Evolutionary conservation across 2,888 invertebrate species (phyloP).

Genomic region (Copidosoma aretas): DNA sequence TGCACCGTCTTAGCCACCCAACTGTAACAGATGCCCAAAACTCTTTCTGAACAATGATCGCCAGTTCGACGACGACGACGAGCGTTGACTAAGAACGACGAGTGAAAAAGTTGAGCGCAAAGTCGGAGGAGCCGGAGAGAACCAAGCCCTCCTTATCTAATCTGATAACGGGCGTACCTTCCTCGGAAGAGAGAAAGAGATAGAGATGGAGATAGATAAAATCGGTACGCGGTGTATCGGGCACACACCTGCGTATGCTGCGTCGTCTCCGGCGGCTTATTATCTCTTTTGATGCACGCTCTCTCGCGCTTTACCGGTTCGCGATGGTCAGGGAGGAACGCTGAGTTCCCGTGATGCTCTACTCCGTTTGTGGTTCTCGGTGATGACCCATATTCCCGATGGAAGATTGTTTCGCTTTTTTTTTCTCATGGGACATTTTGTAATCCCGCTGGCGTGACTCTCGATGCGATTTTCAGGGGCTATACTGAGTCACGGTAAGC

Average conservation of each 20-base stretch:
- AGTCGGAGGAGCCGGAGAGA: constrained; percentile 43
- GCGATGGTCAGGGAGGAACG: too few relatives aligned
- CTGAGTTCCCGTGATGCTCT: too few relatives aligned
- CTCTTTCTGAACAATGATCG: neutral
- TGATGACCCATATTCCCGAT: neutral
- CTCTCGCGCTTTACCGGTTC: constrained; percentile 11
- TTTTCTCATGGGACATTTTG: too few relatives aligned
- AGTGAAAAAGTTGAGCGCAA: neutral
- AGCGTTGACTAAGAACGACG: neutral
- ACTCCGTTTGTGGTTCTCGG: neutral
- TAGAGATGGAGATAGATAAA: too few relatives aligned
- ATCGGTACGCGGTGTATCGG: neutral
- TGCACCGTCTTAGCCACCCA: neutral
- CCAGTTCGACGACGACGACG: neutral
- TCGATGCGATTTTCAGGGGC: too few relatives aligned
- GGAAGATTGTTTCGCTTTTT: too few relatives aligned
- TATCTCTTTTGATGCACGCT: constrained; percentile 1
- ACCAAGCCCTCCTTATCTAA: constrained; percentile 61
- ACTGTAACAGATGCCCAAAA: too few relatives aligned
- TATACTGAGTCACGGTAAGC: too few relatives aligned
- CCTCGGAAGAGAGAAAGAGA: constrained; percentile 37
- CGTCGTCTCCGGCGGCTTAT: neutral
- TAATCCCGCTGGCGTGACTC: too few relatives aligned
- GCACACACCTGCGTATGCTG: constrained; percentile 26
- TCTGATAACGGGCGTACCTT: constrained; percentile 53